phyloP scores from a whole-genome alignment of 1,140 invertebrate species.

The Achroia grisella region DNA sequence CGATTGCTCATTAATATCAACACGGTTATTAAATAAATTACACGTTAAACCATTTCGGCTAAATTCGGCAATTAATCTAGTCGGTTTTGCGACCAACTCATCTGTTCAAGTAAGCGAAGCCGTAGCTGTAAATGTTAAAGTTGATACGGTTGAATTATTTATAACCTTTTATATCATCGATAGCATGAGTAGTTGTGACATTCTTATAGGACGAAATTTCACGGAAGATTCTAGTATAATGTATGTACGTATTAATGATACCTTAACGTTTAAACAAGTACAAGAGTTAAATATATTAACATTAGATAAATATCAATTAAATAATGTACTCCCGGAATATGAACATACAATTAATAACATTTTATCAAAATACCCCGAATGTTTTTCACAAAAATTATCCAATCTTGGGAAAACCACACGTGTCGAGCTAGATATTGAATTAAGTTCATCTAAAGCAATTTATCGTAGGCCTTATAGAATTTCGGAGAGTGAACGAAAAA shows the following conservation, averaged over 20 bases:
- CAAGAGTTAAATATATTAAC: background rate
- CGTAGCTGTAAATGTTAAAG: conserved; percentile 1
- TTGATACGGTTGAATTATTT: conserved; percentile 7
- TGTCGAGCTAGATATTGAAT: conserved; percentile 17
- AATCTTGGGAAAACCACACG: conserved; percentile 3
- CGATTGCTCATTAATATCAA: too few species aligned
- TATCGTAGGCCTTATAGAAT: conserved; percentile 12
- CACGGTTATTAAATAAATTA: background rate
- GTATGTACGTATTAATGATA: conserved; percentile 6
- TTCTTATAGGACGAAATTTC: conserved; percentile 14
- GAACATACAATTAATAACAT: too few species aligned
- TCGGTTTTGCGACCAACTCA: conserved; percentile 2
- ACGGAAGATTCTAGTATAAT: conserved; percentile 6
- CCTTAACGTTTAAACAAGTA: conserved; percentile 5
- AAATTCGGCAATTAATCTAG: conserved; percentile 1
- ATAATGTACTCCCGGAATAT: too few species aligned
- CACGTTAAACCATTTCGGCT: background rate
- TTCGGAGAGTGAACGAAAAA: conserved; percentile 7
- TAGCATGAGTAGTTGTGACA: conserved; percentile 1
- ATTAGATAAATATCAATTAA: too few species aligned
- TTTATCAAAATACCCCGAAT: too few species aligned
- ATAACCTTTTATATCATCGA: conserved; percentile 7
- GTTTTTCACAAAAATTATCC: too few species aligned
- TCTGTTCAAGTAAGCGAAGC: background rate
- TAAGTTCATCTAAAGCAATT: conserved; percentile 16